These are phyloP conservation scores for Entomobrya multifasciata DNA, from an alignment of 2,888 invertebrate genomes.

Conservation along the genomic window DNA sequence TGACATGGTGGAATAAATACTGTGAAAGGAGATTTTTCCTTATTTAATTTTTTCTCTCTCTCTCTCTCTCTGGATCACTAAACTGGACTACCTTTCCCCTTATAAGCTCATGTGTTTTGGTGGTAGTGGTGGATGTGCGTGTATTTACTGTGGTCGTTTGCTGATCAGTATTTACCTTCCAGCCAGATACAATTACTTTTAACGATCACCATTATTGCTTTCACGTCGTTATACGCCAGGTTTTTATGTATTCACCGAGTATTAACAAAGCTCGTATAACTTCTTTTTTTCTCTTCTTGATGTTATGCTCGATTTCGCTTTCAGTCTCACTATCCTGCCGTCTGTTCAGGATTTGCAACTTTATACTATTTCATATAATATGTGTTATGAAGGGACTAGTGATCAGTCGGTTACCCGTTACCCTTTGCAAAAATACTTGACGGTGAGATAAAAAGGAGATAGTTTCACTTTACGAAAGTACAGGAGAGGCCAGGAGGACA, in stretches of 20 bases:
- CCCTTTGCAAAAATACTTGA: too few relatives aligned
- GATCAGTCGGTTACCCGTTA: too few relatives aligned
- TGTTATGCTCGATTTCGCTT: conserved; percentile 7
- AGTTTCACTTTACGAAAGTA: conserved; percentile 11
- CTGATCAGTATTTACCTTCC: conserved; percentile 66
- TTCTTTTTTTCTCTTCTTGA: neutral
- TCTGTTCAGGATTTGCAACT: too few relatives aligned
- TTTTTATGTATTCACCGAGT: conserved; percentile 25
- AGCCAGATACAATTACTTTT: conserved; percentile 70
- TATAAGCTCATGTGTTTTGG: neutral
- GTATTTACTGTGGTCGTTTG: conserved; percentile 15
- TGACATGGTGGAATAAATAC: too few relatives aligned
- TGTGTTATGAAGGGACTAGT: neutral
- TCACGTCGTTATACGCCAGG: conserved; percentile 36
- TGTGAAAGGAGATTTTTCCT: too few relatives aligned
- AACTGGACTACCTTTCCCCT: too few relatives aligned
- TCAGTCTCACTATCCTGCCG: too few relatives aligned
- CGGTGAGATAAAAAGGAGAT: neutral
- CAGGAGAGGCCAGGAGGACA: neutral
- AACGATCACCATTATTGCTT: conserved; percentile 59
- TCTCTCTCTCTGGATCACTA: neutral
- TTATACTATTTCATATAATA: too few relatives aligned
- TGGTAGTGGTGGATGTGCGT: neutral
- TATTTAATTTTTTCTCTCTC: neutral
- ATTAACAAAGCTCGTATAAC: conserved; percentile 26